Evolutionary conservation across 2,888 invertebrate species (phyloP), one percentile per base, ranked within the genome.

Genomic region (Amphipyra tragopoginis): DNA sequence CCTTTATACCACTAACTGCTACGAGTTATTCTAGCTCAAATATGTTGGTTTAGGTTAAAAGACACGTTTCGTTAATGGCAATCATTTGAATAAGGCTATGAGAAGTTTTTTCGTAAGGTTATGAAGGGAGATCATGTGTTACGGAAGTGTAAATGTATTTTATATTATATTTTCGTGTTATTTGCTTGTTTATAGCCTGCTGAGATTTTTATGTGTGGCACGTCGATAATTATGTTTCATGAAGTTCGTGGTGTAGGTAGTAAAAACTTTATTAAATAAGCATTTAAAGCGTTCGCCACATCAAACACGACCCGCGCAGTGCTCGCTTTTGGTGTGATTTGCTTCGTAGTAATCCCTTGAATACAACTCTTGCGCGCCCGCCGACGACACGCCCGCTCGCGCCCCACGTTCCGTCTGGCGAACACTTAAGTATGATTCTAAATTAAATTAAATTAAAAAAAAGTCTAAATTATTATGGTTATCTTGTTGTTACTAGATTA

Each of bases 1-100:
- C 21, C 39, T 50, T 48, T 50, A 53, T 45, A 26, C 42, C 36
- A 34, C 53, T 44, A 36, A 44, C 36, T 53, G 44, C 36, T 13
- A 13, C 15, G 38, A 44, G 53, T 36, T 53, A 26, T 53, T 26
- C n/a, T 38, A 44, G n/a, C 5, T 1, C 44, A n/a, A 21, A n/a
- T n/a, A 5, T 48, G 48, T 36, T 48, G 36, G 36, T 13, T 44
- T 44, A 47, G 47, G 47, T 47, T 47, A 8, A 21, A 11, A 53
- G 36, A 38, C 53, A 13, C 53, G 43, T 53, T 36, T 44, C 13
- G 26, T 29, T 44, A 26, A 53, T 26, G 36, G 6, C 44, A 13
- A 4, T 34, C 14, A 36, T 44, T 53, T 44, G 5, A 43, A 52
- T 43, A 34, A 21, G 2, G 43, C 34, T 52, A n/a, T 9, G 34